These are phyloP conservation scores for Rhinatrema bivittatum DNA, from an alignment of 2,797 vertebrate genomes.

Conservation along the genomic window DNA sequence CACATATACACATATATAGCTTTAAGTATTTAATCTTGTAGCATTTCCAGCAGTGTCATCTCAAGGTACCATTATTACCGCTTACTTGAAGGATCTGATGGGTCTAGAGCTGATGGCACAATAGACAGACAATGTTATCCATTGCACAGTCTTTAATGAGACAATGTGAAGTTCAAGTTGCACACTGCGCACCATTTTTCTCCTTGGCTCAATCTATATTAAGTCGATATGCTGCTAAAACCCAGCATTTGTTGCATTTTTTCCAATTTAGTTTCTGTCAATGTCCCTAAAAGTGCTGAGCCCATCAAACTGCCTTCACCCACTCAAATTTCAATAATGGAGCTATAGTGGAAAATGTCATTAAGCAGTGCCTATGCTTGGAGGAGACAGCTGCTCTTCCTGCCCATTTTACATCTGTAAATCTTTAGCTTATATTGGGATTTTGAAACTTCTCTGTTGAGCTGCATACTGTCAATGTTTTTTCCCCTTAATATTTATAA, in stretches of 20 bases:
- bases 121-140: slow-evolving; percentile 27
- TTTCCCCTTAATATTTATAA: too few relatives aligned
- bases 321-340: slow-evolving; percentile 43
- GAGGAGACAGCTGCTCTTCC: slow-evolving; percentile 15
- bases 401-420: slow-evolving; percentile 1
- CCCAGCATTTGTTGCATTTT: slow-evolving; percentile 50
- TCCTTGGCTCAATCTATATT: slow-evolving; percentile 50
- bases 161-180: slow-evolving; percentile 38
- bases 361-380: slow-evolving; percentile 10
- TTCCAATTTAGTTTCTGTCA: slow-evolving; percentile 57
- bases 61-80: slow-evolving; percentile 30
- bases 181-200: slow-evolving; percentile 42
- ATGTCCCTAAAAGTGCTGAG: slow-evolving; percentile 54
- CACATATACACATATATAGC: too few relatives aligned
- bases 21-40: too few relatives aligned
- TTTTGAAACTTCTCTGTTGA: background rate
- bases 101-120: slow-evolving; percentile 29
- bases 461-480: too few relatives aligned
- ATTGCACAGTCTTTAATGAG: slow-evolving; percentile 50
- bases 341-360: slow-evolving; percentile 18
- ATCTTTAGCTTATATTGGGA: slow-evolving; percentile 15
- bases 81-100: slow-evolving; percentile 26
- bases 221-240: slow-evolving; percentile 52
- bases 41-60: slow-evolving; percentile 9
- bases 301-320: slow-evolving; percentile 38